A percentile compares a stretch with the other conserved stretches of the same genome.
phyloP scores from a whole-genome alignment of 2,888 invertebrate species.

The Aleiodes alternator region DNA sequence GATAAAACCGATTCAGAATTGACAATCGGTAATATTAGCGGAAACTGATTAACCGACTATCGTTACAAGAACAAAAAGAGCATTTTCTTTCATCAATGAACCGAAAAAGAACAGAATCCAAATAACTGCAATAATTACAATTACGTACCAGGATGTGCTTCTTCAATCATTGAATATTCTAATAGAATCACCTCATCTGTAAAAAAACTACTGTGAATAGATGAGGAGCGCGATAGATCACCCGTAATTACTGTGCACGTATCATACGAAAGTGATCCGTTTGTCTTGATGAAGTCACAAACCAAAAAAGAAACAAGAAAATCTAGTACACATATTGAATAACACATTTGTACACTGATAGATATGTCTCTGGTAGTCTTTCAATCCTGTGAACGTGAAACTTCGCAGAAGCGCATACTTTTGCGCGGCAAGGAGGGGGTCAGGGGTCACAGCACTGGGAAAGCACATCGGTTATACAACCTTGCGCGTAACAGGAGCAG shows the following conservation, averaged over 20 bases:
- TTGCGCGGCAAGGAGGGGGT: neutral
- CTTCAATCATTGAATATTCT: too few species aligned
- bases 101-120: too few species aligned
- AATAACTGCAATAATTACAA: too few species aligned
- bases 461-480: constrained; percentile 36
- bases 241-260: neutral
- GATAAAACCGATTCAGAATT: neutral
- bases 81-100: too few species aligned
- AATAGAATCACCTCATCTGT: too few species aligned
- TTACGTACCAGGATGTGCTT: too few species aligned
- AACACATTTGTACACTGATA: constrained; percentile 3
- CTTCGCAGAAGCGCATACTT: constrained; percentile 14
- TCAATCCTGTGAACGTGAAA: constrained; percentile 27
- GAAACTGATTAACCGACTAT: neutral
- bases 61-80: too few species aligned
- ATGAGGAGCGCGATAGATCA: constrained; percentile 7
- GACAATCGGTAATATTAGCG: neutral
- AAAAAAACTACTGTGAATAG: neutral
- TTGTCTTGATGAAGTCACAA: neutral
- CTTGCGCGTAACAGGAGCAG: constrained; percentile 36
- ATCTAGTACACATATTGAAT: neutral
- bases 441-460: constrained; percentile 20
- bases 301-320: constrained; percentile 1
- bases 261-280: constrained; percentile 3
- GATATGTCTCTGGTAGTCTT: constrained; percentile 31